Conservation (phyloP, 2,113 vertebrate species). For the Xenus cinereus region DNA sequence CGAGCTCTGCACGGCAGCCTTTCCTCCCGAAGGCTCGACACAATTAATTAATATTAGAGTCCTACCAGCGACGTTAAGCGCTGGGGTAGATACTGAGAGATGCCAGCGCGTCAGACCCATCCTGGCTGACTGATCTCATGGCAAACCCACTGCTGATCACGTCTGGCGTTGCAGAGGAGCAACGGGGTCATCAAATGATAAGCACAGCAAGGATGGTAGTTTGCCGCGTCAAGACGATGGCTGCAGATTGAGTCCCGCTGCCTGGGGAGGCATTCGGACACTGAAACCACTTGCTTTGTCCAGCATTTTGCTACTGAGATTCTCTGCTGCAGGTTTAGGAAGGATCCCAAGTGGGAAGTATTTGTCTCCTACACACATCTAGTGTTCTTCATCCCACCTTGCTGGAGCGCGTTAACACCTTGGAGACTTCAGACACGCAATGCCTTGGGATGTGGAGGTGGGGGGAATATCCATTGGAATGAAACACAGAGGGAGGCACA, state of each 20-base stretch:
- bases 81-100: not conserved
- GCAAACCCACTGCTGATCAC: not conserved
- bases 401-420: not conserved
- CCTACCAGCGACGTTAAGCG: not conserved
- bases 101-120: not conserved
- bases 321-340: not conserved
- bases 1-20: not conserved
- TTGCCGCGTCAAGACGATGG: fast-evolving
- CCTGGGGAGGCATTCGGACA: not conserved
- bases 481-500: not conserved
- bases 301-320: not conserved
- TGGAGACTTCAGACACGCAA: not conserved
- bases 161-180: not conserved
- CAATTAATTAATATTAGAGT: not conserved
- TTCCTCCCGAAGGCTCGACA: not conserved
- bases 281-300: not conserved
- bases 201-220: too few relatives aligned
- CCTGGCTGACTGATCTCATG: not conserved
- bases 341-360: not conserved
- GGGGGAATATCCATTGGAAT: not conserved
- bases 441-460: not conserved
- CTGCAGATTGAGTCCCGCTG: not conserved
- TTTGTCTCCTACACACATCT: not conserved
- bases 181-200: fast-evolving
- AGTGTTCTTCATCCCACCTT: not conserved